Evolutionary conservation across 2,888 invertebrate genomes (phyloP).

Genomic region (Drosophila anomelani): DNA sequence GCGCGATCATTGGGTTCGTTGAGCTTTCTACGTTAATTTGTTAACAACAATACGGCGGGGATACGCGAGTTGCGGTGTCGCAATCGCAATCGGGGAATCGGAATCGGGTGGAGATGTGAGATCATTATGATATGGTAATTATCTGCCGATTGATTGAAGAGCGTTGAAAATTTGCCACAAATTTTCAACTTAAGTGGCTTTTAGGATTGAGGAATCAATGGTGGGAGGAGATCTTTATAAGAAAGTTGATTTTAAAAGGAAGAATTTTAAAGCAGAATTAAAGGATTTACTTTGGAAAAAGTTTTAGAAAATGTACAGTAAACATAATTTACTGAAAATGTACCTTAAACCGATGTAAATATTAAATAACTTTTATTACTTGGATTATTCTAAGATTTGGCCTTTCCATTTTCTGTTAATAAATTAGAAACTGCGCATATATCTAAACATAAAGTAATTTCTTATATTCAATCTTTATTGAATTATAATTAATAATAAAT

Average conservation of each 20-base stretch:
- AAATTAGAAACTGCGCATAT: too few relatives aligned
- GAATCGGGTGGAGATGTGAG: constrained; percentile 40
- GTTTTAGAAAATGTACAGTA: neutral
- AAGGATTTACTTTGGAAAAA: neutral
- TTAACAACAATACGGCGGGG: constrained; percentile 72
- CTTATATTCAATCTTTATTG: too few relatives aligned
- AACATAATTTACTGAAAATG: neutral
- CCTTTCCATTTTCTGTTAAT: too few relatives aligned
- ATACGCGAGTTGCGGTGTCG: constrained; percentile 23
- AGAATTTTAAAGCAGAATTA: too few relatives aligned
- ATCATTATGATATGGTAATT: constrained; percentile 50
- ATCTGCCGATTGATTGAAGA: constrained; percentile 42
- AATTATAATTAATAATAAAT: too few relatives aligned
- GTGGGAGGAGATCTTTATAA: neutral
- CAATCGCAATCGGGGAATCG: constrained; percentile 27
- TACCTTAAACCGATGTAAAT: too few relatives aligned
- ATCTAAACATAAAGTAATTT: too few relatives aligned
- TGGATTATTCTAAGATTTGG: too few relatives aligned
- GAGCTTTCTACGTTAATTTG: constrained; percentile 79
- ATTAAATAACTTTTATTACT: too few relatives aligned
- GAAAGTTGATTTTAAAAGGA: neutral
- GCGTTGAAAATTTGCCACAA: constrained; percentile 47
- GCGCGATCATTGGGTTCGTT: constrained; percentile 61
- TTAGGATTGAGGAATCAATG: neutral
- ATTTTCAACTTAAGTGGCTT: constrained; percentile 35